Evolutionary conservation across 2,797 vertebrate genomes (phyloP).

Genomic region (Orestias chungarensis): DNA sequence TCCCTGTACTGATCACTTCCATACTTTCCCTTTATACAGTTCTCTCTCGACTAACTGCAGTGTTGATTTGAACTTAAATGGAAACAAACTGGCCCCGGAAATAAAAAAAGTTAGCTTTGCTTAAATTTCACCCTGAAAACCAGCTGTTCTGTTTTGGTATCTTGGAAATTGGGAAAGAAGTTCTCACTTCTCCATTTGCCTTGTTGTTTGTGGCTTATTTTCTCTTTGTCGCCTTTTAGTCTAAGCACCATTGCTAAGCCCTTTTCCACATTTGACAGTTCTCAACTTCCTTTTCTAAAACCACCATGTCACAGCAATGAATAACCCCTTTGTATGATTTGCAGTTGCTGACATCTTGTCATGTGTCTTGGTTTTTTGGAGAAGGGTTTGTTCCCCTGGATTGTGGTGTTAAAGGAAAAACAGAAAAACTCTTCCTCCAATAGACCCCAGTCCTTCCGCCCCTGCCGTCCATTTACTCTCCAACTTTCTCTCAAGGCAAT

Average conservation of each 20-base stretch:
- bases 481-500: conserved; percentile 61
- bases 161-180: conserved; percentile 31
- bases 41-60: conserved; percentile 2
- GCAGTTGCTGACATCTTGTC: conserved; percentile 69
- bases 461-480: conserved; percentile 26
- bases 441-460: conserved; percentile 45
- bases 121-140: conserved; percentile 1
- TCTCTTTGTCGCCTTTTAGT: conserved; percentile 49
- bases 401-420: conserved; percentile 65
- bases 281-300: conserved; percentile 63
- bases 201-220: conserved; percentile 44
- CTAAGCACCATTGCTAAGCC: conserved; percentile 33
- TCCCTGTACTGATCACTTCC: conserved; percentile 26
- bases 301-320: conserved; percentile 59
- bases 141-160: conserved; percentile 26
- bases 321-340: conserved; percentile 62
- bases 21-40: conserved; percentile 26
- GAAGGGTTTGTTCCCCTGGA: conserved; percentile 72
- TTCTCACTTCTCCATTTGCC: conserved; percentile 38
- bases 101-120: conserved; percentile 3
- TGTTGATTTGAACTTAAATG: not conserved
- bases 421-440: conserved; percentile 57
- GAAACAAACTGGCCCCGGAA: not conserved
- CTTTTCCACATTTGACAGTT: conserved; percentile 58
- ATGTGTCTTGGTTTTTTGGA: conserved; percentile 73